Evolutionary conservation across 2,797 vertebrate species (phyloP), one percentile per base, ranked within the genome.

Genomic region (Takifugu rubripes): DNA sequence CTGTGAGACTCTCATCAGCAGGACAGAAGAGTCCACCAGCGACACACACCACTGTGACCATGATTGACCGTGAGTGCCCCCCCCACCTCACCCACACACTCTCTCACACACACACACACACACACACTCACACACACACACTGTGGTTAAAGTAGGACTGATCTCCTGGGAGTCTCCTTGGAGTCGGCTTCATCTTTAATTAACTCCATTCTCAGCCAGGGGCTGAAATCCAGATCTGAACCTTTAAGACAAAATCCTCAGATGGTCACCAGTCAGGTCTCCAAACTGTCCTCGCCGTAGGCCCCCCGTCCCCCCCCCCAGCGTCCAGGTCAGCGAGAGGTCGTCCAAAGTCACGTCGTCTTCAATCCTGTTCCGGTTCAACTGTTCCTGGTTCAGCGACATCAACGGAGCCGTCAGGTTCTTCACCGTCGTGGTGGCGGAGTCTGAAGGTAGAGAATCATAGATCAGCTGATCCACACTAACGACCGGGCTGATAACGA

Each of bases 301-400:
- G 94, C 21, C 96, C 96, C 0, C 96, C 96, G 3, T 90, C 27
- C 95, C 96, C 25, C 87, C 91, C 14, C 78, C 88, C 31, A 80
- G 90, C 12, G 84, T 95, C 6, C 86, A 88, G 8, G 92, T 98
- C 74, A 93, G 89, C 50, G 92, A 92, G 75, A 92, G 76, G 72
- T 91, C 93, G 0, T 87, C 90, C 0, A 87, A 93, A 49, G 89
- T 94, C 82, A 96, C 92, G 46, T 89, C 93, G 52, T 95, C 93
- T 65, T 93, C 94, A 82, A 95, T 98, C 85, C 89, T 94, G 84
- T 97, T 98, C 49, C 94, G 93, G 66, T 96, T 98, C 87, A 98
- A 98, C 92, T 98, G 96, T 81, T 97, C 94, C 77, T 98, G 96
- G 96, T 98, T 98, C 90, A 98, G 94, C 9, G 94, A 98, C 62